phyloP scores from a whole-genome alignment of 2,888 invertebrate species.

The Xestia c-nigrum region DNA sequence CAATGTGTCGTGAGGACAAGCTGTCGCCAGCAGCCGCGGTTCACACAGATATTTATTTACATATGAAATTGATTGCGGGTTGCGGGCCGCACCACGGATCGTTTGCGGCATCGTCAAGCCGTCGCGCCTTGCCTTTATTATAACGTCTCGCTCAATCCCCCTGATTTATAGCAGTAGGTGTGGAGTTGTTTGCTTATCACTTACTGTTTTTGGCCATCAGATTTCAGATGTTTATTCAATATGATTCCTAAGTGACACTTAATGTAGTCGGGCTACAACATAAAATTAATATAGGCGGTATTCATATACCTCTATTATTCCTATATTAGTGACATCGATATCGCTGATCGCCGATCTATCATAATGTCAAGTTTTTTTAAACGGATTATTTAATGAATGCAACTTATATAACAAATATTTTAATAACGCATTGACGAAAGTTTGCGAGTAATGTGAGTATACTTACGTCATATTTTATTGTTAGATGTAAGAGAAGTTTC shows the following conservation, averaged over 20 bases:
- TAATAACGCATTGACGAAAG: neutral
- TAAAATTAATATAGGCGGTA: slow-evolving; percentile 13
- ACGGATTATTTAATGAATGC: no score
- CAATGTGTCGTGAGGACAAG: slow-evolving; percentile 52
- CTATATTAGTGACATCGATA: neutral
- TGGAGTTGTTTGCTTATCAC: slow-evolving; percentile 69
- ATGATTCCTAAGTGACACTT: slow-evolving; percentile 27
- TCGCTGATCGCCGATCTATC: neutral
- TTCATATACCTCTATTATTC: no score
- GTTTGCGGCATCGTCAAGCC: slow-evolving; percentile 54
- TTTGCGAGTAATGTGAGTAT: no score
- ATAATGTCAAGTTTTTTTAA: neutral
- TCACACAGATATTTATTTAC: slow-evolving; percentile 84
- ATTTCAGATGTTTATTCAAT: slow-evolving; percentile 49
- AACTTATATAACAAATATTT: neutral
- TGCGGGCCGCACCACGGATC: slow-evolving; percentile 47
- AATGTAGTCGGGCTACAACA: neutral
- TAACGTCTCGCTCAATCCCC: slow-evolving; percentile 44
- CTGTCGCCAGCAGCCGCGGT: slow-evolving; percentile 75
- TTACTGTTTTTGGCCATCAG: slow-evolving; percentile 68
- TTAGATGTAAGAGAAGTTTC: neutral
- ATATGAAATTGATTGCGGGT: slow-evolving; percentile 81
- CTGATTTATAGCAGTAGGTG: slow-evolving; percentile 46
- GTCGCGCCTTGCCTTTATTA: slow-evolving; percentile 42
- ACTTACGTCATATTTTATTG: neutral